These are phyloP conservation scores for Coleophora flavipennella DNA, from an alignment of 2,888 invertebrate genomes.

Conservation along the genomic window DNA sequence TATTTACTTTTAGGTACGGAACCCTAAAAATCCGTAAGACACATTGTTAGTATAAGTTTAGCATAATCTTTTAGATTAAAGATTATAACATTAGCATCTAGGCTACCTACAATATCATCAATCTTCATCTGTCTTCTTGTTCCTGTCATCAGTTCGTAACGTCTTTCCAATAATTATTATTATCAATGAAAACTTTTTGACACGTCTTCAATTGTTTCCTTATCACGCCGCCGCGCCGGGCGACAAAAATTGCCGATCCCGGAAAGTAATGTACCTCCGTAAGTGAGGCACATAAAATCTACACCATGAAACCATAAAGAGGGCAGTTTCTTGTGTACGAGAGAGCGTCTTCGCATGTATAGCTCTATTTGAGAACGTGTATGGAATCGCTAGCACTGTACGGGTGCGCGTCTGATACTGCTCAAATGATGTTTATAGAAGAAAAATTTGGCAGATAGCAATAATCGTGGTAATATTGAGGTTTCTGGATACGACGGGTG, in stretches of 20 bases:
- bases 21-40: too few relatives aligned
- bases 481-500: conserved; percentile 4
- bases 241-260: conserved; percentile 40
- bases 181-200: too few relatives aligned
- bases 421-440: conserved; percentile 11
- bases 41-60: too few relatives aligned
- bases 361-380: conserved; percentile 43
- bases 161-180: too few relatives aligned
- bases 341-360: conserved; percentile 36
- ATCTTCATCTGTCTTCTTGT: too few relatives aligned
- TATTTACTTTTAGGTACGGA: too few relatives aligned
- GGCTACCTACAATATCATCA: too few relatives aligned
- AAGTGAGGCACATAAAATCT: conserved; percentile 56
- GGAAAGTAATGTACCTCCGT: conserved; percentile 50
- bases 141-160: too few relatives aligned
- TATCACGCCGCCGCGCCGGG: conserved; percentile 3
- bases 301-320: conserved; percentile 50
- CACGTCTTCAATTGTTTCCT: not conserved
- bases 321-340: conserved; percentile 56
- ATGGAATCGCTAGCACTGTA: conserved; percentile 24
- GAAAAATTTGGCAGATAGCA: conserved; percentile 12
- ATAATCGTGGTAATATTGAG: conserved; percentile 9
- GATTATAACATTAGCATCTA: too few relatives aligned
- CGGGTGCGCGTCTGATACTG: conserved; percentile 12
- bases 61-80: too few relatives aligned